Conservation (phyloP, 2,888 invertebrate genomes). For the Drosophila peninsularis region DNA sequence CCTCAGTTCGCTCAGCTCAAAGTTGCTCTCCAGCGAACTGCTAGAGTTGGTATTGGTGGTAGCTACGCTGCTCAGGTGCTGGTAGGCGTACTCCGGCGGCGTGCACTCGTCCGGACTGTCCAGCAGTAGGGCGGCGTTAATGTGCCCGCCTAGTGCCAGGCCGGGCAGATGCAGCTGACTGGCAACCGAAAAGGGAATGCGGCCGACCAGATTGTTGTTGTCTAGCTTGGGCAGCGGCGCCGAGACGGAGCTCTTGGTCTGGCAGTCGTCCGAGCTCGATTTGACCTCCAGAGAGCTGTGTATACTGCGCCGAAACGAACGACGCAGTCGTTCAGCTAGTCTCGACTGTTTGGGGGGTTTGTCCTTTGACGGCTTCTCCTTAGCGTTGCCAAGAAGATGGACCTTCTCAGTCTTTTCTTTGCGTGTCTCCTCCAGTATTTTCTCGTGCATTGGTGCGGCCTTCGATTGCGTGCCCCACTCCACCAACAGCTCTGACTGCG, state of each 20-base stretch:
- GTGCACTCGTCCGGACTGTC: slow-evolving; percentile 83
- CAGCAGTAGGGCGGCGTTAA: slow-evolving; percentile 79
- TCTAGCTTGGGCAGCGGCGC: slow-evolving; percentile 39
- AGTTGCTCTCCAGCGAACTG: slow-evolving; percentile 80
- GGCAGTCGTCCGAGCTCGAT: slow-evolving; percentile 47
- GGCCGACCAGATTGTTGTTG: slow-evolving; percentile 45
- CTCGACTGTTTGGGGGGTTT: slow-evolving; percentile 76
- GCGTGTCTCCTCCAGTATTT: slow-evolving; percentile 73
- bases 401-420: slow-evolving; percentile 72
- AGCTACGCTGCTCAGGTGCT: slow-evolving; percentile 81
- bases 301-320: slow-evolving; percentile 80
- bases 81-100: slow-evolving; percentile 82
- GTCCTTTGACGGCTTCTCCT: slow-evolving; percentile 64
- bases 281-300: slow-evolving; percentile 80
- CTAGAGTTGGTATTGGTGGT: slow-evolving; percentile 81
- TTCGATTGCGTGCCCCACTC: slow-evolving; percentile 26
- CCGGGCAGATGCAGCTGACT: slow-evolving; percentile 66
- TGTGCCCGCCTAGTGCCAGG: slow-evolving; percentile 70
- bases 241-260: slow-evolving; percentile 28
- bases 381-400: slow-evolving; percentile 63
- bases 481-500: slow-evolving; percentile 25
- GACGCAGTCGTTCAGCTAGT: slow-evolving; percentile 78
- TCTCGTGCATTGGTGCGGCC: slow-evolving; percentile 79
- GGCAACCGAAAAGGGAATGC: slow-evolving; percentile 55
- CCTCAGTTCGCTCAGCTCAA: slow-evolving; percentile 68